Evolutionary conservation across 2,113 vertebrate genomes (phyloP), one percentile per base, ranked within the genome.

Genomic region (Chascanopsetta lugubris): DNA sequence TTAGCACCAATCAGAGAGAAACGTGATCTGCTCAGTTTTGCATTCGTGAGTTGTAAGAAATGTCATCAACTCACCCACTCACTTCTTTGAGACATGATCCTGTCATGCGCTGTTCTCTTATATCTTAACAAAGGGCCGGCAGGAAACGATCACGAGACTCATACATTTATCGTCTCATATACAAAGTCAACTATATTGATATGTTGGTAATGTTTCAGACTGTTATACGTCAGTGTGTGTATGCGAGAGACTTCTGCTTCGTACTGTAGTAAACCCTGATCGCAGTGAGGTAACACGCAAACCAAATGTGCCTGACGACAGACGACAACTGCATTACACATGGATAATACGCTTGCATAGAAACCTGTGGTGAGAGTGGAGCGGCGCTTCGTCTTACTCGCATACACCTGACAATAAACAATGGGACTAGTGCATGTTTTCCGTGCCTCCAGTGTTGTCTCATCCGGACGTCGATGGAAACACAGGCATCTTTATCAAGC

Each of bases 371-470:
- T 6, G 11, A 30, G 29, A 26, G 34, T 42, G 21, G 18, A 21
- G 12, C 43, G 2, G 13, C 22, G 45, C 11, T 2, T 1, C 1
- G 38, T 6, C 34, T 24, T 36, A n/a, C 6, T 36, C 22, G 36
- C 34, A 49, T 5, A 4, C 3, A 12, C 32, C 17, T 68, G 17
- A 22, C 26, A 69, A 22, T 22, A 69, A 59, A 63, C 38, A n/a
- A 47, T 7, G 7, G 5, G 3, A 2, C 15, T 30, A 22, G 58
- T 2, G 34, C 26, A 45, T 24, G 34, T 32, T 55, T 54, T 7
- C 13, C 25, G 3, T 54, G 11, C 36, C 22, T 47, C 24, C 15
- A 36, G 26, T 30, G 22, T 9, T 0, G 27, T 8, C 18, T 13
- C 1, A 8, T 48, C 20, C 11, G 4, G 8, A 10, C 4, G 8